Percentiles rank a stretch among this genome's conserved stretches.
phyloP scores from a whole-genome alignment of 2,888 invertebrate species.

The Drosophila mimetica region DNA sequence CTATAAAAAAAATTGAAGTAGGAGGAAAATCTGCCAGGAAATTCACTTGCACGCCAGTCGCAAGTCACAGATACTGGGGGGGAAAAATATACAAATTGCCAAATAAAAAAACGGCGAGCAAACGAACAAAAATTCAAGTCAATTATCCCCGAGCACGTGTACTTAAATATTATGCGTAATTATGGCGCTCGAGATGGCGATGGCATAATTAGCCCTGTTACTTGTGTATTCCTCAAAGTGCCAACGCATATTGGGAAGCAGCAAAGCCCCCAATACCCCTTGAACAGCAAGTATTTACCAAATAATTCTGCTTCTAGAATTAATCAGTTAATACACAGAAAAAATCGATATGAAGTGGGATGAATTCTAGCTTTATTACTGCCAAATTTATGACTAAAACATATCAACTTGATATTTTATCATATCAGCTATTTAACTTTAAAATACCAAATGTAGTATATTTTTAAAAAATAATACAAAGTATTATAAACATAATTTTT shows the following conservation, averaged over 20 bases:
- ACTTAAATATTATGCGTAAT: constrained; percentile 66
- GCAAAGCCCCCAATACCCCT: constrained; percentile 5
- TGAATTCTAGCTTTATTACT: no score
- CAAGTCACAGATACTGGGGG: background rate
- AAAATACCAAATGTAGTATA: no score
- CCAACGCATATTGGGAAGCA: constrained; percentile 12
- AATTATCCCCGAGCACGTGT: constrained; percentile 35
- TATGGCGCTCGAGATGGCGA: constrained; percentile 57
- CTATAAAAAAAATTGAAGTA: background rate
- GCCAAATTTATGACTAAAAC: no score
- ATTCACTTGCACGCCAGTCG: constrained; percentile 17
- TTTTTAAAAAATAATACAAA: no score
- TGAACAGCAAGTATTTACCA: no score
- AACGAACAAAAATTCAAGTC: constrained; percentile 24
- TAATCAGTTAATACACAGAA: no score
- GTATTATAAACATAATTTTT: no score
- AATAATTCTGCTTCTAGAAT: background rate
- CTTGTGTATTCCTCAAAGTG: constrained; percentile 30
- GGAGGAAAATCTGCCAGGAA: constrained; percentile 16
- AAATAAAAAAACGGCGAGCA: background rate
- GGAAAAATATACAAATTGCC: background rate
- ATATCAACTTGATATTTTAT: no score
- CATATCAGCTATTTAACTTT: no score
- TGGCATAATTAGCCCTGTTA: constrained; percentile 68
- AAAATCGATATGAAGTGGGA: no score